Percentiles rank a stretch among this genome's conserved stretches.
Conservation (phyloP, 2,797 vertebrate genomes). For the Cossypha polioptera region DNA sequence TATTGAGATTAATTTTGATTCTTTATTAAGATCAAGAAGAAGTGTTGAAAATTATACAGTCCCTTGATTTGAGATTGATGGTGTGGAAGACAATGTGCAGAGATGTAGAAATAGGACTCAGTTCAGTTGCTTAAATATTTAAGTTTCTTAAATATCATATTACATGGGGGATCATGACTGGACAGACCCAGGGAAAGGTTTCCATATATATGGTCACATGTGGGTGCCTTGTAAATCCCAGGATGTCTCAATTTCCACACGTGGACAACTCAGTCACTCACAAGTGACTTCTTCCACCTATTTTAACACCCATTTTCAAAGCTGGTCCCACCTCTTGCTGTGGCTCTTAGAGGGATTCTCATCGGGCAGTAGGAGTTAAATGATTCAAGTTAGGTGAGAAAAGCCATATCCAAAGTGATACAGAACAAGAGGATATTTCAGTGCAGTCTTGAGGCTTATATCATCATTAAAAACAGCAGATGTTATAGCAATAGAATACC, state of each 20-base stretch:
- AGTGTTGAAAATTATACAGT: not conserved
- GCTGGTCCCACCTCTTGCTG: not conserved
- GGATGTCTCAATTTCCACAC: not conserved
- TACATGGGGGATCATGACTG: not conserved
- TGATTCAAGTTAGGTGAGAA: not conserved
- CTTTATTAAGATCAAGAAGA: not conserved
- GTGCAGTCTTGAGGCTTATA: accelerated
- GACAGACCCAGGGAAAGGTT: not conserved
- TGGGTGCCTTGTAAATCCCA: not conserved
- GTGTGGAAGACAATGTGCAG: not conserved
- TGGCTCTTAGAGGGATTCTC: not conserved
- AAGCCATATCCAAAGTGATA: not conserved
- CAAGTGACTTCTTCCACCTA: not conserved
- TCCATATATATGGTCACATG: not conserved
- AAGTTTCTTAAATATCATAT: not conserved
- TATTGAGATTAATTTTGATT: not conserved
- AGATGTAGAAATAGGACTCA: not conserved
- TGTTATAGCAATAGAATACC: not conserved
- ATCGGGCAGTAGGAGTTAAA: not conserved
- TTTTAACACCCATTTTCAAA: not conserved
- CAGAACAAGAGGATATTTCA: not conserved
- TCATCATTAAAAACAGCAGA: not conserved
- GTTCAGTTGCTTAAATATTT: not conserved
- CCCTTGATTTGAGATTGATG: not conserved
- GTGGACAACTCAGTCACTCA: not conserved